Evolutionary conservation across 2,888 invertebrate genomes (phyloP).

Genomic region (Platerodrilus igneus): DNA sequence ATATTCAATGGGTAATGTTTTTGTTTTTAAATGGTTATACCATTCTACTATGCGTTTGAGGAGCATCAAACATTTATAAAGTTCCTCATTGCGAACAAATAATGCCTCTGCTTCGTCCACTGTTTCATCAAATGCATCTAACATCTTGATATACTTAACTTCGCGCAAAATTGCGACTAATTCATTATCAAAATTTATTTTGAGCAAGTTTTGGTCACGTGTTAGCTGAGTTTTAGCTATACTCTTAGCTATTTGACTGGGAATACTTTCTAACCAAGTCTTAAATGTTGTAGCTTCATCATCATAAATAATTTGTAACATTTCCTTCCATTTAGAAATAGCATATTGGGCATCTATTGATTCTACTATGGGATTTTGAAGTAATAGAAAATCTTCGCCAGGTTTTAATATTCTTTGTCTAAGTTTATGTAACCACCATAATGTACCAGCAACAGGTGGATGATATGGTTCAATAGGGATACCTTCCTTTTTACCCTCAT

Average conservation of each 20-base stretch:
- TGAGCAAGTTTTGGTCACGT: slow-evolving; percentile 52
- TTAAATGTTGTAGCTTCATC: slow-evolving; percentile 61
- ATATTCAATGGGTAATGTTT: slow-evolving; percentile 73
- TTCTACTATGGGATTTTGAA: slow-evolving; percentile 59
- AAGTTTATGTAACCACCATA: slow-evolving; percentile 66
- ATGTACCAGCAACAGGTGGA: slow-evolving; percentile 70
- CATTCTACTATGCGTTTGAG: slow-evolving; percentile 62
- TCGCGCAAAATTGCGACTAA: slow-evolving; percentile 73
- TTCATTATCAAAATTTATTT: slow-evolving; percentile 65
- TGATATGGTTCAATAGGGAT: slow-evolving; percentile 61
- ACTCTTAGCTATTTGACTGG: slow-evolving; percentile 58
- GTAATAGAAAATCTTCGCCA: slow-evolving; percentile 56
- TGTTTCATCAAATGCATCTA: slow-evolving; percentile 51
- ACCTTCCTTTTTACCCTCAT: slow-evolving; percentile 52
- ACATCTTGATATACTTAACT: slow-evolving; percentile 66
- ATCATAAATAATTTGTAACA: slow-evolving; percentile 59
- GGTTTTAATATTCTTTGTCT: slow-evolving; percentile 56
- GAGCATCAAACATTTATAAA: slow-evolving; percentile 50
- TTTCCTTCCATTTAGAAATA: slow-evolving; percentile 61
- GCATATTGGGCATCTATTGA: slow-evolving; percentile 54
- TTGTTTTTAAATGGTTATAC: slow-evolving; percentile 76
- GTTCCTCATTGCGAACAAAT: slow-evolving; percentile 63
- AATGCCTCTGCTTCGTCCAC: slow-evolving; percentile 60
- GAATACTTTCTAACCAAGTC: slow-evolving; percentile 66
- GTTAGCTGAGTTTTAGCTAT: slow-evolving; percentile 59